Evolutionary conservation across 1,140 invertebrate genomes (phyloP).

Genomic region (Drosophila willistoni): DNA sequence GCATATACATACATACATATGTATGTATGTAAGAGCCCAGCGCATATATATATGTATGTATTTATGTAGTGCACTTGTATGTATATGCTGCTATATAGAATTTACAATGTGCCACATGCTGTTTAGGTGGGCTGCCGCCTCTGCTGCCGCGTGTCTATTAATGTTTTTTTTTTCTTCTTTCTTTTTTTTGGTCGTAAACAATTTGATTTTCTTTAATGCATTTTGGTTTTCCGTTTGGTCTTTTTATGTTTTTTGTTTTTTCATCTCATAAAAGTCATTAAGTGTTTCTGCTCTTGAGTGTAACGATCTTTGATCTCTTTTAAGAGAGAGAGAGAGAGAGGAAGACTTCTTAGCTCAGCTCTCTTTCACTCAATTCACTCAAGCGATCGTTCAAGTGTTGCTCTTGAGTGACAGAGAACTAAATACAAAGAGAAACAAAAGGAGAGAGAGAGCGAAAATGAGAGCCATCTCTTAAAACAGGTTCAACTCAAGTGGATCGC

Average conservation of each 20-base stretch:
- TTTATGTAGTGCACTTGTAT: background rate
- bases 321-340: background rate
- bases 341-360: too few relatives aligned
- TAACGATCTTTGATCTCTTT: background rate
- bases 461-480: background rate
- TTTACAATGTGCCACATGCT: slow-evolving; percentile 31
- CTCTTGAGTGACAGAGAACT: background rate
- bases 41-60: background rate
- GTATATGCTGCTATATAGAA: background rate
- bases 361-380: background rate
- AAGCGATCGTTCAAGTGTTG: background rate
- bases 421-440: background rate
- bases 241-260: background rate
- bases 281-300: background rate
- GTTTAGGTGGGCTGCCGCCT: slow-evolving; percentile 23
- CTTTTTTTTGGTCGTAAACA: background rate
- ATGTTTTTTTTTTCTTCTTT: background rate
- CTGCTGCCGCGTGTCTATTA: slow-evolving; percentile 12
- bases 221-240: background rate
- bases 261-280: background rate
- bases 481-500: background rate
- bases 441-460: background rate
- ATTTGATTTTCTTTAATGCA: background rate
- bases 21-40: too few relatives aligned
- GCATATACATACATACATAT: too few relatives aligned